Evolutionary conservation across 2,888 invertebrate species (phyloP).

Genomic region (Peribatodes rhomboidaria): DNA sequence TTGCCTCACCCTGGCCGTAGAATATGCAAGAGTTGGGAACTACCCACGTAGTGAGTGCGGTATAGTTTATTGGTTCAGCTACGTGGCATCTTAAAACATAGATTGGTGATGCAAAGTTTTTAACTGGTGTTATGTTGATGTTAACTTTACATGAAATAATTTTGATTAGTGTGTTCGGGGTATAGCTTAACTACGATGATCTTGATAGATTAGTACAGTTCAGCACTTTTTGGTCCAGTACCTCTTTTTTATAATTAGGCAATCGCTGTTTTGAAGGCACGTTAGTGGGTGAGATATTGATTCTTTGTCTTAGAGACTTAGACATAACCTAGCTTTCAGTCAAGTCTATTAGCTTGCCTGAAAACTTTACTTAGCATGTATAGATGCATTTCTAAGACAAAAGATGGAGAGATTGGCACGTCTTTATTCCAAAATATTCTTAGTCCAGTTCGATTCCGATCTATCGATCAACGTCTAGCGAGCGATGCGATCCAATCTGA

Average conservation of each 20-base stretch:
- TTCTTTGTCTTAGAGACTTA: no score
- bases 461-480: conserved; percentile 36
- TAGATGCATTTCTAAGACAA: no score
- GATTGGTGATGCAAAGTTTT: conserved; percentile 10
- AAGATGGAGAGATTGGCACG: background rate
- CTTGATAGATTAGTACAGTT: background rate
- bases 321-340: no score
- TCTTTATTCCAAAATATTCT: conserved; percentile 15
- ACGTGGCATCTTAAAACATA: conserved; percentile 17
- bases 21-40: conserved; percentile 21
- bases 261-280: background rate
- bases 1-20: conserved; percentile 37
- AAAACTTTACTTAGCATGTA: no score
- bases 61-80: conserved; percentile 8
- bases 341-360: no score
- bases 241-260: background rate
- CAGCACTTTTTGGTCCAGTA: background rate
- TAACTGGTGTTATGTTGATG: conserved; percentile 1
- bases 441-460: conserved; percentile 18
- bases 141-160: background rate
- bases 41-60: conserved; percentile 19
- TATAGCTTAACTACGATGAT: background rate
- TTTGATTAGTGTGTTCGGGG: background rate
- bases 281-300: no score
- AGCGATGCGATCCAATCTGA: conserved; percentile 33